Evolutionary conservation across 2,797 vertebrate genomes (phyloP).

Genomic region (Pipistrellus nathusii): DNA sequence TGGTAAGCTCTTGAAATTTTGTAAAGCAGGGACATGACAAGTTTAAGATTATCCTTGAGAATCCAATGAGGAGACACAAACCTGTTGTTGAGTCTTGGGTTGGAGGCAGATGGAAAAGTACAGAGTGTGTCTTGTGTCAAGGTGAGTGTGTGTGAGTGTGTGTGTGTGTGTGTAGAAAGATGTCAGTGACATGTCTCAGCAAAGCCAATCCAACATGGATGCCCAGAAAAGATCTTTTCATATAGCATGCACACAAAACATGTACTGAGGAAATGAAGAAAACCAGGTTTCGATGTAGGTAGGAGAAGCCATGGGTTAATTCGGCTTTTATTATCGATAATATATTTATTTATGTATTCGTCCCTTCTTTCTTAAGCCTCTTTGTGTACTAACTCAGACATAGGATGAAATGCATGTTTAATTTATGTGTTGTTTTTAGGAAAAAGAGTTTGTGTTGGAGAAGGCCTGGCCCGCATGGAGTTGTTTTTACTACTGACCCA

Average conservation of each 20-base stretch:
- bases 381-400: background rate
- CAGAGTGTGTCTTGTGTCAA: background rate
- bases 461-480: constrained; percentile 82
- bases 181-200: background rate
- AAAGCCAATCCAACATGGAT: background rate
- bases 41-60: background rate
- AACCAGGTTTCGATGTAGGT: background rate
- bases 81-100: background rate
- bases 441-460: constrained; percentile 82
- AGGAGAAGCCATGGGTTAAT: background rate
- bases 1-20: background rate
- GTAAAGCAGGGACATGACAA: background rate
- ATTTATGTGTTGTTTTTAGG: constrained; percentile 71
- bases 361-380: background rate
- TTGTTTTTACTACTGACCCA: constrained; percentile 81
- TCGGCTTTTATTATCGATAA: background rate
- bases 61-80: background rate
- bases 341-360: background rate
- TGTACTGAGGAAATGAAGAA: background rate
- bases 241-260: background rate
- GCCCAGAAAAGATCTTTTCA: background rate
- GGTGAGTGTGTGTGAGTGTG: background rate
- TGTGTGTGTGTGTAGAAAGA: background rate
- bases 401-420: background rate
- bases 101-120: background rate